Evolutionary conservation across 2,888 invertebrate species (phyloP).

Genomic region (Eupithecia abbreviata): DNA sequence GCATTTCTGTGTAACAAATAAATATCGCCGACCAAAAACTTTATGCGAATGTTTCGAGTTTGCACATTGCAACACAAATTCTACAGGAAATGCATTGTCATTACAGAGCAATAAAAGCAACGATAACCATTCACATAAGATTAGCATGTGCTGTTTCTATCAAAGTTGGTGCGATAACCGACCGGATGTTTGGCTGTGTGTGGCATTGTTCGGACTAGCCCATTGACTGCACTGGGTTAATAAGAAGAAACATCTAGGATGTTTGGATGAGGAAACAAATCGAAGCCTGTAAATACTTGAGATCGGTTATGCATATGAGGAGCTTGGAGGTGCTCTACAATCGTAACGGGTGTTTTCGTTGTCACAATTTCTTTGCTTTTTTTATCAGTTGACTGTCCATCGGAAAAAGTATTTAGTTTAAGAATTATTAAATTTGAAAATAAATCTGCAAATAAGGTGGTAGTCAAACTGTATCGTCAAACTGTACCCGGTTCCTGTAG

Average conservation of each 20-base stretch:
- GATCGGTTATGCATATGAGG: slow-evolving; percentile 58
- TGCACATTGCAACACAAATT: slow-evolving; percentile 32
- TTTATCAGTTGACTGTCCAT: slow-evolving; percentile 47
- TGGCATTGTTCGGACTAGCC: slow-evolving; percentile 68
- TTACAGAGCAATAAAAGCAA: slow-evolving; percentile 52
- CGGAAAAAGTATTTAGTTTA: slow-evolving; percentile 11
- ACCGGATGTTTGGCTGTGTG: slow-evolving; percentile 77
- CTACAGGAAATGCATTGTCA: slow-evolving; percentile 37
- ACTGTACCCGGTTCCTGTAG: not conserved
- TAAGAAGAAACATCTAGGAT: slow-evolving; percentile 31
- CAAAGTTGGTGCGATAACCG: slow-evolving; percentile 70
- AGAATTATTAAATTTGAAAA: not conserved
- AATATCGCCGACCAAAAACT: slow-evolving; percentile 20
- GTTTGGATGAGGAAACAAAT: not conserved
- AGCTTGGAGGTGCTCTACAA: slow-evolving; percentile 59
- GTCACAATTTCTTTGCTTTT: slow-evolving; percentile 55
- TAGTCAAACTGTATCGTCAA: not conserved
- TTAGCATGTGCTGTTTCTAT: slow-evolving; percentile 62
- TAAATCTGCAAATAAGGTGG: not conserved
- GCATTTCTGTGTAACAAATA: slow-evolving; percentile 23
- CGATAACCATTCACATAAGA: slow-evolving; percentile 63
- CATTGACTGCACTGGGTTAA: slow-evolving; percentile 48
- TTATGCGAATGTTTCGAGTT: slow-evolving; percentile 29
- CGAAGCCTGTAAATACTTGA: slow-evolving; percentile 17
- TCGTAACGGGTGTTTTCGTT: slow-evolving; percentile 66